A percentile compares a stretch with the other conserved stretches of the same genome.
phyloP scores from a whole-genome alignment of 2,113 vertebrate genomes.

The Neogobius melanostomus region DNA sequence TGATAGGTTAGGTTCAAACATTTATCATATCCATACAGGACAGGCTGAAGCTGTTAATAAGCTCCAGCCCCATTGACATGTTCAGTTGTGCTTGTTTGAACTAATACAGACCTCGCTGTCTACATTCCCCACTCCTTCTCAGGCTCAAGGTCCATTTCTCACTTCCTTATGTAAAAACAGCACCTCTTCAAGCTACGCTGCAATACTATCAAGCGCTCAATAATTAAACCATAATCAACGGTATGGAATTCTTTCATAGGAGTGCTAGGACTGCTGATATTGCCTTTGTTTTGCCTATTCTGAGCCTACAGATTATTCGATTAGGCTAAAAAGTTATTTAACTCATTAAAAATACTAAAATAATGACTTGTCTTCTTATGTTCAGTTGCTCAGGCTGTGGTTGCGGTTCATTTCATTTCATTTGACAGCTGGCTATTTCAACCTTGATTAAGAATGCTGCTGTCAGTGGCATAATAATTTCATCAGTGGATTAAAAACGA shows the following conservation, averaged over 20 bases:
- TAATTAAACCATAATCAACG: not conserved
- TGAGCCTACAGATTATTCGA: no score
- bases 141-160: conserved; percentile 70
- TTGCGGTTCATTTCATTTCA: no score
- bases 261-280: conserved; percentile 3
- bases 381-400: no score
- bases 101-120: conserved; percentile 52
- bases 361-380: no score
- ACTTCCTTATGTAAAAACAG: conserved; percentile 38
- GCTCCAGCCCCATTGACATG: conserved; percentile 28
- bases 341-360: no score
- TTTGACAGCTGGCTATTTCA: no score
- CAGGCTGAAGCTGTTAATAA: conserved; percentile 2
- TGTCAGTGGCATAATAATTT: no score
- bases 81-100: conserved; percentile 51
- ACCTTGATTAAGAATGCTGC: no score
- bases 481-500: no score
- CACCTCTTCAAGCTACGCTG: conserved; percentile 14
- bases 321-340: no score
- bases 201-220: conserved; percentile 8
- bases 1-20: conserved; percentile 3
- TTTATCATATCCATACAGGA: not conserved
- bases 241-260: conserved; percentile 20
- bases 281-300: no score
- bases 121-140: conserved; percentile 66